Evolutionary conservation across 2,113 vertebrate genomes (phyloP).

Genomic region (Cyprinodon variegatus): DNA sequence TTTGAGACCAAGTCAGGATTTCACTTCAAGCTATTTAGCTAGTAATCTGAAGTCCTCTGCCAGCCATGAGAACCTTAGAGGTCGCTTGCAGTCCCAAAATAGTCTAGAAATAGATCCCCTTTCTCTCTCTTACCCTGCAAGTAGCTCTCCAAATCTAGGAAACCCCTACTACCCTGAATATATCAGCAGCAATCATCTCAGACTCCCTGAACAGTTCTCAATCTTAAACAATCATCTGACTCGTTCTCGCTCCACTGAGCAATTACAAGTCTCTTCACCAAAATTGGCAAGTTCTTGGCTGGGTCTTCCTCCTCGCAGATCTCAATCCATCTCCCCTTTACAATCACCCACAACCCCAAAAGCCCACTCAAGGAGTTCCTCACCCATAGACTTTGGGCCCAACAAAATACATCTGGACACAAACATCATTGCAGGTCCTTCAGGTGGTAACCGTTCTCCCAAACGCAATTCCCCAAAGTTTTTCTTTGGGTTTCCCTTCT

Average conservation of each 20-base stretch:
- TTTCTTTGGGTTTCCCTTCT: constrained; percentile 29
- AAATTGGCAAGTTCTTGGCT: rapidly evolving
- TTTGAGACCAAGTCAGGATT: too few relatives aligned
- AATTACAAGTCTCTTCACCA: neutral
- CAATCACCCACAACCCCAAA: neutral
- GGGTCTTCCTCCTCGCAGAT: constrained; percentile 1
- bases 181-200: neutral
- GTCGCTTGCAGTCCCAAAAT: neutral
- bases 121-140: constrained; percentile 44
- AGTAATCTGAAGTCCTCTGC: neutral
- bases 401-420: neutral
- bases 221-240: rapidly evolving
- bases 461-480: constrained; percentile 2
- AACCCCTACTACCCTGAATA: neutral
- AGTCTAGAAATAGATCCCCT: constrained; percentile 7
- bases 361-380: neutral
- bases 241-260: neutral
- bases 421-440: neutral
- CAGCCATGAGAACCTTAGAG: constrained; percentile 11
- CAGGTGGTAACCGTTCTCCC: too few relatives aligned
- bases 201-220: neutral
- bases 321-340: neutral
- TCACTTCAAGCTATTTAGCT: neutral
- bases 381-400: neutral
- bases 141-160: neutral